Conservation (phyloP, 2,888 invertebrate genomes). For the Alloscopus bannaensis region DNA sequence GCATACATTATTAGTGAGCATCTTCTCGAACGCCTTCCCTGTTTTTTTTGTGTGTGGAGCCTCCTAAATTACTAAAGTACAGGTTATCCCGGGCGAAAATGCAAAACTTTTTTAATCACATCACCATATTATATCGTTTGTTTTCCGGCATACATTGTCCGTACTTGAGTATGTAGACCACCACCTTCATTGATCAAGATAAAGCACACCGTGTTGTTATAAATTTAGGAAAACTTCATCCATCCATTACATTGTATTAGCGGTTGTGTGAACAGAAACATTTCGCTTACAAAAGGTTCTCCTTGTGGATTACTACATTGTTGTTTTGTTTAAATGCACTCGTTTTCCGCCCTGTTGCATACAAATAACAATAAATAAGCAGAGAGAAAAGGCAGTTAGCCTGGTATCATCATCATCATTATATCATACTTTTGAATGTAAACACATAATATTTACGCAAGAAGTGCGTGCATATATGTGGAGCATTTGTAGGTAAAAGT, state of each 20-base stretch:
- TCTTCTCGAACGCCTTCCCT: background rate
- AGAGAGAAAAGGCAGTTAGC: conserved; percentile 47
- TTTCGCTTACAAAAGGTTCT: conserved; percentile 36
- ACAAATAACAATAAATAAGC: conserved; percentile 29
- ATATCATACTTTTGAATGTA: background rate
- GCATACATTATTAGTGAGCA: no score
- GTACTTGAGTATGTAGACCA: background rate
- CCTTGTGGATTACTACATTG: conserved; percentile 20
- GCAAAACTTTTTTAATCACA: no score
- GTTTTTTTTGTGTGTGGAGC: conserved; percentile 2
- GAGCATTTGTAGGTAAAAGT: background rate
- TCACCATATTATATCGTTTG: no score
- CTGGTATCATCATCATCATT: conserved; percentile 45
- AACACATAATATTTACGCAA: conserved; percentile 13
- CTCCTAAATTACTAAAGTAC: background rate
- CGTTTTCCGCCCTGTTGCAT: conserved; percentile 49
- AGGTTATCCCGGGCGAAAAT: no score
- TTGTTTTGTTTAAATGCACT: conserved; percentile 51
- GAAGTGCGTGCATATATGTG: conserved; percentile 38
- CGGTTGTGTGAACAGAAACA: conserved; percentile 54
- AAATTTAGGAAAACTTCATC: conserved; percentile 7
- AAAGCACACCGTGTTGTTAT: no score
- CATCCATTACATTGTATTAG: conserved; percentile 1
- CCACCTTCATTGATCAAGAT: background rate
- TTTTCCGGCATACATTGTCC: no score